Conservation (phyloP, 2,888 invertebrate species). For the Machimus rusticus region DNA sequence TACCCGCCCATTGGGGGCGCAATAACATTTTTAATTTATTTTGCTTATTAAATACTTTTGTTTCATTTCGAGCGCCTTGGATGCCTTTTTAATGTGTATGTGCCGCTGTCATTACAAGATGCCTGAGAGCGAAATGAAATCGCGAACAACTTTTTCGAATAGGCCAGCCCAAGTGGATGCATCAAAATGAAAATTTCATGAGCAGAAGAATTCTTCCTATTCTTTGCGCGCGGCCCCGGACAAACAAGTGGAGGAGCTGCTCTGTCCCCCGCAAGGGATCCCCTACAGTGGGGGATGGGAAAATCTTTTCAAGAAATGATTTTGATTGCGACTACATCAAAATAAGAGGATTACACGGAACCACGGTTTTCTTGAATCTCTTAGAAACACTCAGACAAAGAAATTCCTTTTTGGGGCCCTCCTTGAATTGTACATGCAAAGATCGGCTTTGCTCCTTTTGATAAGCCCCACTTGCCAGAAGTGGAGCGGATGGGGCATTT, state of each 20-base stretch:
- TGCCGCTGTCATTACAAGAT: conserved; percentile 29
- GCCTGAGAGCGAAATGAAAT: conserved; percentile 27
- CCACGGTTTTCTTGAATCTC: conserved; percentile 19
- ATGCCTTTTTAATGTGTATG: neutral
- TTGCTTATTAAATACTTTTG: conserved; percentile 31
- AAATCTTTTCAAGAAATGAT: conserved; percentile 5
- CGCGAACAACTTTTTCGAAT: conserved; percentile 1
- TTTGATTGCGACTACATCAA: conserved; percentile 36
- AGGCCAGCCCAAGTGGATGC: conserved; percentile 10
- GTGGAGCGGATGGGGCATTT: neutral
- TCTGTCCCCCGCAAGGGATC: neutral
- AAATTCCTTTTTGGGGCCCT: neutral
- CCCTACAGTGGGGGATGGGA: neutral
- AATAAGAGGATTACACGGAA: conserved; percentile 36
- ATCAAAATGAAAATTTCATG: conserved; percentile 33
- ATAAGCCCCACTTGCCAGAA: neutral
- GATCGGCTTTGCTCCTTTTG: neutral
- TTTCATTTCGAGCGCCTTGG: neutral
- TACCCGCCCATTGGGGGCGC: neutral
- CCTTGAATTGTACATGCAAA: neutral
- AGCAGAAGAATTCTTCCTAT: conserved; percentile 22
- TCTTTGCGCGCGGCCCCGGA: neutral
- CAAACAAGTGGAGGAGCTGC: neutral
- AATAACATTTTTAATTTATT: conserved; percentile 32
- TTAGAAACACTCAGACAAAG: conserved; percentile 23